Base-by-base conservation (phyloP, 2,113 vertebrate genomes). In the Platysternon megacephalum region DNA sequence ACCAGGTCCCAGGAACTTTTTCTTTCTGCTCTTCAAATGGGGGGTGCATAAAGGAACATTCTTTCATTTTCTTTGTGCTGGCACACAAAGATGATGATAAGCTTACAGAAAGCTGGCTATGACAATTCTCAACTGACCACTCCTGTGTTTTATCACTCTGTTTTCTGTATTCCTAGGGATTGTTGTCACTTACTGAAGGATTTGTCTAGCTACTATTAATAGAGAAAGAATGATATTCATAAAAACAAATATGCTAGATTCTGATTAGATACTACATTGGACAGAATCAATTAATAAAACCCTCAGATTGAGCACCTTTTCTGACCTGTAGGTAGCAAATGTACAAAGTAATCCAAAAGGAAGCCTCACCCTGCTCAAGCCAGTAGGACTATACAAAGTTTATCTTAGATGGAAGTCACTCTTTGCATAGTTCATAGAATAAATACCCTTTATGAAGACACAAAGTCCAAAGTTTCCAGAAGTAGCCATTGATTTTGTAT, bases 191-290 rank as follows among this genome's bases (percentile, higher is more conserved):
- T 93, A 52, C 32, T 61, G 32, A 65, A 65, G 61, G 61, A 65
- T 35, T 61, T 61, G 56, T 61, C 56, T 79, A 58, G 78, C 61
- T 88, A 46, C 79, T 5, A 84, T 87, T 84, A 51, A 55, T 91
- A 78, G 82, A 84, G 24, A 44, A 3, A 90, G 78, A 90, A 84
- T 53, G 83, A 86, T 52, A 61, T 85, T 94, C 51, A 32, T 44
- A 58, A 11, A 39, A 49, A 74, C 26, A 94, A 87, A 85, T 94
- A 89, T 8, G 5, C 4, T 6, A 17, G 24, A 80, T 6, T 4
- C 44, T 52, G 78, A 11, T 42, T 82, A 84, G 28, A 58, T 32
- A 84, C 68, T 74, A 74, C 39, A 42, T 42, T 85, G 19, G 49
- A 49, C 84, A 79, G 58, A 88, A 79, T 1, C 88, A 55, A 61